Conservation (phyloP, 2,888 invertebrate genomes). For the Chelonus formosanus region DNA sequence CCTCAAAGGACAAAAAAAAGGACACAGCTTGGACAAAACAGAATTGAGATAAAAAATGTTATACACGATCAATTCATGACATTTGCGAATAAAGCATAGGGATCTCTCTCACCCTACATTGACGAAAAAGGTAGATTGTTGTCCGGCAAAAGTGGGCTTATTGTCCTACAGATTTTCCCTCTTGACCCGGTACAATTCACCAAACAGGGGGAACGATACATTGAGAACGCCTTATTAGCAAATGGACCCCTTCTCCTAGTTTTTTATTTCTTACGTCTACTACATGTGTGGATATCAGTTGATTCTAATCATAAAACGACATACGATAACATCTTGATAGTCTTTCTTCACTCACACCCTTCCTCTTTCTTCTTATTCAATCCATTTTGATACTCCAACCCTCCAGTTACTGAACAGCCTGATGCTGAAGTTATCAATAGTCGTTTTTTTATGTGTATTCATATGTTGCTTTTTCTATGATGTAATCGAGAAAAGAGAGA, state of each 20-base stretch:
- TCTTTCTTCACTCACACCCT: constrained; percentile 16
- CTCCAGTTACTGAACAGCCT: constrained; percentile 6
- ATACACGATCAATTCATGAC: constrained; percentile 6
- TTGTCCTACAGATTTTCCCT: constrained; percentile 44
- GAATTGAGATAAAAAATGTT: constrained; percentile 7
- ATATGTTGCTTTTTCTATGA: not conserved
- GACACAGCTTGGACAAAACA: not conserved
- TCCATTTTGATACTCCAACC: constrained; percentile 15
- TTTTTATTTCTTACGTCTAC: constrained; percentile 22
- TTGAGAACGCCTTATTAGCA: constrained; percentile 52
- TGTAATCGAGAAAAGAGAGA: too few relatives aligned
- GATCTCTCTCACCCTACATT: constrained; percentile 15
- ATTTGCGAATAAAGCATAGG: constrained; percentile 13
- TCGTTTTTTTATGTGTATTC: constrained; percentile 32
- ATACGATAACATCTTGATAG: constrained; percentile 30
- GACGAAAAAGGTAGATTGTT: constrained; percentile 17
- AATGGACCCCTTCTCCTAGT: constrained; percentile 44
- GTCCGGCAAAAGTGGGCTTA: constrained; percentile 20
- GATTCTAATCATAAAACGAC: constrained; percentile 28
- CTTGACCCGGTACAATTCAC: constrained; percentile 44
- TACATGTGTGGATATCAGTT: constrained; percentile 49
- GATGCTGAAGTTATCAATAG: constrained; percentile 1
- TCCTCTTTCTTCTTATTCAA: constrained; percentile 21
- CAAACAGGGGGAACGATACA: constrained; percentile 27
- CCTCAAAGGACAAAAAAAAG: not conserved